Conservation (phyloP, 2,797 vertebrate species). For the Chrosomus eos region DNA sequence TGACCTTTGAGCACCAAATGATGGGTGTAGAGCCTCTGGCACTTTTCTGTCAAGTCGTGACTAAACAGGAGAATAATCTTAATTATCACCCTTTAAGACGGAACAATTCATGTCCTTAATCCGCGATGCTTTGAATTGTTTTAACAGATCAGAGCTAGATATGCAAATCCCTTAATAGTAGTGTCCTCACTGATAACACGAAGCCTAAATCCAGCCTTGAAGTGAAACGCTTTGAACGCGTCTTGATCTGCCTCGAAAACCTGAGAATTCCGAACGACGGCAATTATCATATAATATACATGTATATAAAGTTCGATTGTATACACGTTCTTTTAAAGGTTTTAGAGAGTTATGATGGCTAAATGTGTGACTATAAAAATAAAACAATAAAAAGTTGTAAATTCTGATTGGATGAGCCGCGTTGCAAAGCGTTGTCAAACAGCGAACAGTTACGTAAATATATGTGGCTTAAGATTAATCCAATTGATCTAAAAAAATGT, state of each 20-base stretch:
- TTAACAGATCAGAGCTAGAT: slow-evolving; percentile 60
- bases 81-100: slow-evolving; percentile 62
- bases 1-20: neutral
- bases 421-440: neutral
- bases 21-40: neutral
- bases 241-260: slow-evolving; percentile 23
- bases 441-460: neutral
- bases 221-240: slow-evolving; percentile 27
- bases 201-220: slow-evolving; percentile 53
- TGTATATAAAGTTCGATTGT: neutral
- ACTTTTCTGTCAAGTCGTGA: slow-evolving; percentile 43
- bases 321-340: neutral
- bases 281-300: slow-evolving; percentile 6
- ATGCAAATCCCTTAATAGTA: slow-evolving; percentile 64
- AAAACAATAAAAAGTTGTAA: neutral
- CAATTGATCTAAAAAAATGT: neutral
- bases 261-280: neutral
- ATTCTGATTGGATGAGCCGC: neutral
- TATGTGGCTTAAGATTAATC: neutral
- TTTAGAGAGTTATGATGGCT: slow-evolving; percentile 3
- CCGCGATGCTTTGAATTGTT: slow-evolving; percentile 55
- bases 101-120: slow-evolving; percentile 61
- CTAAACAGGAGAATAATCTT: slow-evolving; percentile 58
- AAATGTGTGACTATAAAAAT: neutral
- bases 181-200: slow-evolving; percentile 55